These are phyloP conservation scores for Pyxicephalus adspersus DNA, from an alignment of 2,113 vertebrate genomes.

Conservation along the genomic window DNA sequence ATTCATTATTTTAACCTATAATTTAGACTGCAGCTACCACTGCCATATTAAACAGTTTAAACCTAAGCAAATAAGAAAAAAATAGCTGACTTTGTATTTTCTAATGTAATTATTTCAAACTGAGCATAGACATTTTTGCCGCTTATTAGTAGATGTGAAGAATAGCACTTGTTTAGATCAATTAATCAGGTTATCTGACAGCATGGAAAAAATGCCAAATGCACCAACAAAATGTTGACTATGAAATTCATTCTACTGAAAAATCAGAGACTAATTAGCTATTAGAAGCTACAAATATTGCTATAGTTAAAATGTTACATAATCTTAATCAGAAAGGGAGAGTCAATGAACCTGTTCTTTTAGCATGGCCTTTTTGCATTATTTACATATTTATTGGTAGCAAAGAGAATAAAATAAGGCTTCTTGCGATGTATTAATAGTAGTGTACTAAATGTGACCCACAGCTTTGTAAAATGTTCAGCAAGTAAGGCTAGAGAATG, in stretches of 20 bases:
- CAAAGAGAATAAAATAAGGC: no score
- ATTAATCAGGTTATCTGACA: conserved; percentile 1
- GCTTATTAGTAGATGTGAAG: not conserved
- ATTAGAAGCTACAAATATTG: not conserved
- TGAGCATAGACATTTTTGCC: not conserved
- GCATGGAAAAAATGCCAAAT: no score
- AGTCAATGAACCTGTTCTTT: no score
- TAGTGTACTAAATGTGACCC: conserved; percentile 6
- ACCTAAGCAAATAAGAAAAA: not conserved
- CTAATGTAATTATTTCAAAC: conserved; percentile 13
- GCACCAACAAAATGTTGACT: not conserved
- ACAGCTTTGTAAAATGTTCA: conserved; percentile 35
- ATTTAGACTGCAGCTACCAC: not conserved
- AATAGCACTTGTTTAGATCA: conserved; percentile 9
- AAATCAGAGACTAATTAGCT: not conserved
- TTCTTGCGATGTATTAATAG: not conserved
- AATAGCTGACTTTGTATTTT: conserved; percentile 1
- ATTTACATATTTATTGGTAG: no score
- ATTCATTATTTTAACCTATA: no score
- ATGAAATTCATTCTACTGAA: not conserved
- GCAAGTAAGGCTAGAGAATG: conserved; percentile 8
- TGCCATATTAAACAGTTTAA: not conserved
- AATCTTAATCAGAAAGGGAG: not conserved
- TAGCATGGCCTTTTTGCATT: no score
- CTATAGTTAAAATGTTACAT: not conserved